Conservation (phyloP, 2,113 vertebrate genomes). For the Cyanoderma ruficeps region DNA sequence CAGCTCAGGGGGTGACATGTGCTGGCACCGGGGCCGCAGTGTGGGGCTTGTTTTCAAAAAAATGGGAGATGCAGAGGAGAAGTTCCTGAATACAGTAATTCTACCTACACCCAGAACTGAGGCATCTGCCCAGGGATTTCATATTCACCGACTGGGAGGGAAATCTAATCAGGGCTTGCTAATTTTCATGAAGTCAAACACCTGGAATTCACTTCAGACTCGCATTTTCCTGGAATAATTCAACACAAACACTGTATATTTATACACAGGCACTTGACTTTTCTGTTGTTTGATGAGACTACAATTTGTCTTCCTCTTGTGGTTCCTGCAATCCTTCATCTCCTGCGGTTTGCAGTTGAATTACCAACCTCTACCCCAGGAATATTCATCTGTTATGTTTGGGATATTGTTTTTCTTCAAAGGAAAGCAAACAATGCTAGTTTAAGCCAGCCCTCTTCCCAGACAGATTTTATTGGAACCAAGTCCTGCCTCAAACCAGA, state of each 20-base stretch:
- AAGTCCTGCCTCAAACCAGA: neutral
- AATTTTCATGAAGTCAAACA: neutral
- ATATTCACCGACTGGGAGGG: neutral
- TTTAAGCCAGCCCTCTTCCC: neutral
- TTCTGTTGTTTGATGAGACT: neutral
- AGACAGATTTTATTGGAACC: neutral
- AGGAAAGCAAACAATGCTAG: neutral
- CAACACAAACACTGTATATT: neutral
- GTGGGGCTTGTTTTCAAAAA: neutral
- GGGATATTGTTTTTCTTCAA: neutral
- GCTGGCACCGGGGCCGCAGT: neutral
- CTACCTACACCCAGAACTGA: fast-evolving
- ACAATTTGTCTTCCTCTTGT: neutral
- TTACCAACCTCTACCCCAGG: neutral
- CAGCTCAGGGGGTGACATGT: neutral
- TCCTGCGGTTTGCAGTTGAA: neutral
- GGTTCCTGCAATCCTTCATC: neutral
- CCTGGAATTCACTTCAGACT: neutral
- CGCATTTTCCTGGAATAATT: neutral
- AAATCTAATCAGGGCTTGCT: neutral
- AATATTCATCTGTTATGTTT: neutral
- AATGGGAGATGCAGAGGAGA: neutral
- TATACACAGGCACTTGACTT: neutral
- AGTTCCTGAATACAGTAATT: neutral
- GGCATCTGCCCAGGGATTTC: neutral